Percentiles rank a stretch among this genome's conserved stretches.
Evolutionary conservation across 2,888 invertebrate genomes (phyloP).

Genomic region (Drosophila mercatorum): DNA sequence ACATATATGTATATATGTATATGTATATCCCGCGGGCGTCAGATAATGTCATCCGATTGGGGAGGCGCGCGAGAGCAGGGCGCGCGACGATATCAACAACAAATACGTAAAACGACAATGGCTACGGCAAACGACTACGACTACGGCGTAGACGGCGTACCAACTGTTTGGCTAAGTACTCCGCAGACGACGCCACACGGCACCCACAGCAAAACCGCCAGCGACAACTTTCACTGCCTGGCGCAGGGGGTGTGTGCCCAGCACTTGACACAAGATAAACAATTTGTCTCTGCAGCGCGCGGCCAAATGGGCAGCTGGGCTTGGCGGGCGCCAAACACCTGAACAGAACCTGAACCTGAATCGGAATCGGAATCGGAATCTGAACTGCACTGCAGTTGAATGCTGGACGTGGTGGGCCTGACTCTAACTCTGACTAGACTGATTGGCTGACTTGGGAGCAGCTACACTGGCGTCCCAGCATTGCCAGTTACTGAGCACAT

Average conservation of each 20-base stretch:
- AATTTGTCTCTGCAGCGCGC: constrained; percentile 69
- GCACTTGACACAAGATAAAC: constrained; percentile 79
- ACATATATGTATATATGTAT: not conserved
- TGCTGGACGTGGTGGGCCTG: not conserved
- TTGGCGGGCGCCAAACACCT: constrained; percentile 77
- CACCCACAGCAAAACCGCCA: constrained; percentile 45
- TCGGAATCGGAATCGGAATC: not conserved
- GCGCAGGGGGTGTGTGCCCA: constrained; percentile 19
- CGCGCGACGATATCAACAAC: constrained; percentile 37
- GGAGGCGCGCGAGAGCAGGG: constrained; percentile 47
- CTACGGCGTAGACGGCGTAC: constrained; percentile 33
- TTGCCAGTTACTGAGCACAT: constrained; percentile 34
- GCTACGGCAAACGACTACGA: constrained; percentile 18
- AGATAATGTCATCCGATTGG: constrained; percentile 77
- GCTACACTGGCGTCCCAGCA: constrained; percentile 31
- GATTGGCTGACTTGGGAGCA: constrained; percentile 6
- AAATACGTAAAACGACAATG: constrained; percentile 24
- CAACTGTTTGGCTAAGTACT: constrained; percentile 68
- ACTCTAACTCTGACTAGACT: not conserved
- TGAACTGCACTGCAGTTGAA: constrained; percentile 13
- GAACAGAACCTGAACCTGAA: constrained; percentile 22
- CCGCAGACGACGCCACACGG: constrained; percentile 64
- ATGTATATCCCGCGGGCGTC: constrained; percentile 53
- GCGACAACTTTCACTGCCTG: constrained; percentile 31
- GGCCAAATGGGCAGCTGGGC: constrained; percentile 64